Base-by-base conservation (phyloP, 2,797 vertebrate genomes). In the Enteromius argenteus region DNA sequence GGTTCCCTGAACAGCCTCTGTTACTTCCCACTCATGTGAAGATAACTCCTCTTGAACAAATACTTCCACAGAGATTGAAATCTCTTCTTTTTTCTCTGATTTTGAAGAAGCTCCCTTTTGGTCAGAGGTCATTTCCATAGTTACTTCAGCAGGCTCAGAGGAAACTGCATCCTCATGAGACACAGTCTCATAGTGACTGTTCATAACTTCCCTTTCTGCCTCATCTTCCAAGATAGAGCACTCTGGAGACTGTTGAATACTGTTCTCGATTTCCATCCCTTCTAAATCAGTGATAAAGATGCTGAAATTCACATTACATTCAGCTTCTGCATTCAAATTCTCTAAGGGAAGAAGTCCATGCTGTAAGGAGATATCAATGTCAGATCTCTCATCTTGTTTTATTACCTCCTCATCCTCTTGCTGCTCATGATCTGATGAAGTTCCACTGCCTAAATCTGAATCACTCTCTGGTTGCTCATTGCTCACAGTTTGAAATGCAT, bases 401-500 rank as follows among this genome's bases (percentile, higher is more conserved):
- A 81, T 17, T 32, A 60, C 37, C 53, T 84, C 74, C 46, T 90
- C 90, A 42, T 89, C 85, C 1, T 90, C 90, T 37, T 90, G 86
- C 2, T 39, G 86, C 3, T 92, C 93, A 19, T 56, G 89, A 76
- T 94, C 93, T 1, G 92, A 95, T 1, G 92, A 93, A 1, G 93
- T 92, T 7, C 92, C 93, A 0, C 93, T 95, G 37, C 93, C 93
- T 17, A 88, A 84, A 80, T 95, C 94, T 4, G 91, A 93, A 86
- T 94, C 92, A 7, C 91, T 90, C 79, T 87, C 92, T 27, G 88
- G 66, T 80, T 81, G 37, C 87, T 90, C 92, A 86, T 83, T 86
- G 82, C 92, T 80, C 9, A 42, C 91, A 27, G 87, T 78, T 60
- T 89, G 91, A 73, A 86, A 87, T 35, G 90, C 56, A 35, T 92